Evolutionary conservation across 2,888 invertebrate genomes (phyloP).

Genomic region (Sepioteuthis lessoniana): DNA sequence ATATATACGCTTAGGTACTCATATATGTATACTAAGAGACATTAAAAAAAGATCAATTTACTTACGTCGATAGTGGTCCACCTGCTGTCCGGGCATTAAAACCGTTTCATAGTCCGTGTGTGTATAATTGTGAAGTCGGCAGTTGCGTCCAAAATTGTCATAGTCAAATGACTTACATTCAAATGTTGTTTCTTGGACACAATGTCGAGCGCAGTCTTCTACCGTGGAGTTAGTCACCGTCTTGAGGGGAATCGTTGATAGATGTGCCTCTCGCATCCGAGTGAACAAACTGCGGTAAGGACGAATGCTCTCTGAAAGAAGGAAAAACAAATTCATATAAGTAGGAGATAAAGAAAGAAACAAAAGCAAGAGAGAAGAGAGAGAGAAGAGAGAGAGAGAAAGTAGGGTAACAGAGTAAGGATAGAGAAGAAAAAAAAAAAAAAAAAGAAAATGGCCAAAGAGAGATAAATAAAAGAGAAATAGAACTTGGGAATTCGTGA

Average conservation of each 20-base stretch:
- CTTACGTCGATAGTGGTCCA: constrained; percentile 73
- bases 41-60: constrained; percentile 38
- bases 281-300: constrained; percentile 60
- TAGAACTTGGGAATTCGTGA: too few species aligned
- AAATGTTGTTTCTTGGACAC: constrained; percentile 64
- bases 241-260: constrained; percentile 62
- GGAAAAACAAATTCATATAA: not conserved
- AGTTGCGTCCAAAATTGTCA: constrained; percentile 63
- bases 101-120: constrained; percentile 65
- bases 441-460: too few species aligned
- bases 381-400: too few species aligned
- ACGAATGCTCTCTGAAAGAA: constrained; percentile 44
- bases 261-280: constrained; percentile 62
- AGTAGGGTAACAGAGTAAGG: too few species aligned
- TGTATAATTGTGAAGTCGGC: constrained; percentile 67
- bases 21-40: too few species aligned
- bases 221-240: constrained; percentile 62
- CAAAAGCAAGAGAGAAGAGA: not conserved
- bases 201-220: constrained; percentile 64
- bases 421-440: too few species aligned
- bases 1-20: too few species aligned
- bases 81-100: constrained; percentile 61
- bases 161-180: constrained; percentile 72
- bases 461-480: too few species aligned
- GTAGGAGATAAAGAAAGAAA: not conserved